Evolutionary conservation across 2,797 vertebrate species (phyloP).

Genomic region (Hydrophis major): DNA sequence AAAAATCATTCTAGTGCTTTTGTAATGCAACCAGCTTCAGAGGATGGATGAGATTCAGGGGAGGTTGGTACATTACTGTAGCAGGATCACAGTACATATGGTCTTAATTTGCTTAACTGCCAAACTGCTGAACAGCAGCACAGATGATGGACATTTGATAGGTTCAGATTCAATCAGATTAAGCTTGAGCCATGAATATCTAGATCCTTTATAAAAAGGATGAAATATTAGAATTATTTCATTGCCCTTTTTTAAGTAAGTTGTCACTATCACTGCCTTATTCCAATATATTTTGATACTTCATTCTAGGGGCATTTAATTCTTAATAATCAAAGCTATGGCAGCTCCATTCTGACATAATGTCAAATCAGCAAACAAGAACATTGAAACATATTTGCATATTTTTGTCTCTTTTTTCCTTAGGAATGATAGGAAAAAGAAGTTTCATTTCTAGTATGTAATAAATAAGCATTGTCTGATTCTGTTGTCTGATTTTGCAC

Average conservation of each 20-base stretch:
- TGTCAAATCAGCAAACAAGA: background rate
- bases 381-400: background rate
- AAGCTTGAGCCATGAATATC: background rate
- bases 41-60: background rate
- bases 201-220: background rate
- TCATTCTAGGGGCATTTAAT: background rate
- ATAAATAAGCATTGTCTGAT: background rate
- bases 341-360: background rate
- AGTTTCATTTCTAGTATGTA: background rate
- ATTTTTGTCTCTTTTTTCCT: background rate
- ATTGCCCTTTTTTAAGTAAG: background rate
- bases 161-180: background rate
- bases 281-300: background rate
- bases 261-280: background rate
- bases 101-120: background rate
- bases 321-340: background rate
- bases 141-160: background rate
- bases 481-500: background rate
- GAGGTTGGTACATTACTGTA: background rate
- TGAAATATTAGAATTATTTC: background rate
- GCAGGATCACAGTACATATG: background rate
- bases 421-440: background rate
- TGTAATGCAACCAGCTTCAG: background rate
- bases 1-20: background rate
- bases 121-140: background rate